Conservation (phyloP, 2,113 vertebrate genomes). For the Hystrix brachyura region DNA sequence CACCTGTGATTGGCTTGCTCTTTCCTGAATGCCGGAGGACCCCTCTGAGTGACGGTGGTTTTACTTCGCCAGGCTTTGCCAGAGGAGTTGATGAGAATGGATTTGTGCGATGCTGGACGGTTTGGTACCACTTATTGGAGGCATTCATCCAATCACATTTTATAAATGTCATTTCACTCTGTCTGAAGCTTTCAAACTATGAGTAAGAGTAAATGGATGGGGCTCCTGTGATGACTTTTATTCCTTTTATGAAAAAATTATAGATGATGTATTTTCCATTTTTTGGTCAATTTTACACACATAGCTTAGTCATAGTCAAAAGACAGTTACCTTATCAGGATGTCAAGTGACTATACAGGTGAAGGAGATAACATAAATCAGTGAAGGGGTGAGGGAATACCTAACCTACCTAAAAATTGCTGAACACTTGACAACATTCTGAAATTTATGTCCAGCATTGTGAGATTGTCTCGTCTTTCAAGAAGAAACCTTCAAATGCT, state of each 20-base stretch:
- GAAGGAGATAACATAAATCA: not conserved
- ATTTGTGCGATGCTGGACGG: not conserved
- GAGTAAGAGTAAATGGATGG: not conserved
- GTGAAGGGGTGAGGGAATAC: not conserved
- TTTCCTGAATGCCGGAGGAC: not conserved
- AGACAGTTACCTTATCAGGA: not conserved
- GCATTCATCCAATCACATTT: not conserved
- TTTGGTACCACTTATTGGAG: not conserved
- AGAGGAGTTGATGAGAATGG: not conserved
- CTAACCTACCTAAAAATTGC: not conserved
- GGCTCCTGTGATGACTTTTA: not conserved
- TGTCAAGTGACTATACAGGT: not conserved
- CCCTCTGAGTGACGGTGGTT: not conserved
- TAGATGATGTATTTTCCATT: not conserved
- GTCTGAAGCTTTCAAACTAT: not conserved
- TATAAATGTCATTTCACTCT: not conserved
- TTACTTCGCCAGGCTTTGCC: not conserved
- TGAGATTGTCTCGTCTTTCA: not conserved
- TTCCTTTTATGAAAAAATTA: not conserved
- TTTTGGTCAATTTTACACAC: not conserved
- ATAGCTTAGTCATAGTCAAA: not conserved
- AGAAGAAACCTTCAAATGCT: not conserved
- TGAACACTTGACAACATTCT: not conserved
- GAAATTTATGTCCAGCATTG: not conserved
- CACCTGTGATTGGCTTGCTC: not conserved